Conservation (phyloP, 2,888 invertebrate genomes). For the Gryllus longicercus region DNA sequence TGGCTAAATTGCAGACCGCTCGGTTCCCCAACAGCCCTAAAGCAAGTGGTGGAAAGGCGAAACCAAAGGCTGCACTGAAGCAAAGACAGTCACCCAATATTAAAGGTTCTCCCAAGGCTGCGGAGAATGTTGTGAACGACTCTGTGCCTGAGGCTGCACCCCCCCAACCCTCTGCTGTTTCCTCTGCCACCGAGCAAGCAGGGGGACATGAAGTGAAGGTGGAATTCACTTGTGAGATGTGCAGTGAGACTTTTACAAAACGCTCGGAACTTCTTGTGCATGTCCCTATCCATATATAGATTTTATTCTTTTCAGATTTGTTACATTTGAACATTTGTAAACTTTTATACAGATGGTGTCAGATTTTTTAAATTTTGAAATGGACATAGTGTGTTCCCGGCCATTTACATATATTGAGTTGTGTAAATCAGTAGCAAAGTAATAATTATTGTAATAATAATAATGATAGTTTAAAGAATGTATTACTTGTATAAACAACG, state of each 20-base stretch:
- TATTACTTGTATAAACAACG: slow-evolving; percentile 7
- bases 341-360: slow-evolving; percentile 17
- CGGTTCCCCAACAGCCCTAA: slow-evolving; percentile 49
- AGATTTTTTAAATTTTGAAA: slow-evolving; percentile 10
- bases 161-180: not conserved
- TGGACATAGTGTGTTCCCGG: slow-evolving; percentile 17
- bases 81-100: slow-evolving; percentile 28
- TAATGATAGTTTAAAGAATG: not conserved
- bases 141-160: not conserved
- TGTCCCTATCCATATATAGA: slow-evolving; percentile 71
- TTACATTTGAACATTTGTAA: slow-evolving; percentile 8
- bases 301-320: slow-evolving; percentile 17
- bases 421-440: not conserved
- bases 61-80: slow-evolving; percentile 30
- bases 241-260: slow-evolving; percentile 69
- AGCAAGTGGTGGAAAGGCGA: slow-evolving; percentile 35
- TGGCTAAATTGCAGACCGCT: slow-evolving; percentile 51
- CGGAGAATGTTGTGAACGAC: not conserved
- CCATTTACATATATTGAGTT: not conserved
- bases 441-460: not conserved
- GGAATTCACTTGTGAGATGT: slow-evolving; percentile 77
- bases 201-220: slow-evolving; percentile 30
- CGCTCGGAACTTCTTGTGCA: slow-evolving; percentile 71
- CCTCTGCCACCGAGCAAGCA: not conserved
- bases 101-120: slow-evolving; percentile 35